Evolutionary conservation across 2,797 vertebrate species (phyloP), one percentile per base, ranked within the genome.

Genomic region (Bradypodion pumilum): DNA sequence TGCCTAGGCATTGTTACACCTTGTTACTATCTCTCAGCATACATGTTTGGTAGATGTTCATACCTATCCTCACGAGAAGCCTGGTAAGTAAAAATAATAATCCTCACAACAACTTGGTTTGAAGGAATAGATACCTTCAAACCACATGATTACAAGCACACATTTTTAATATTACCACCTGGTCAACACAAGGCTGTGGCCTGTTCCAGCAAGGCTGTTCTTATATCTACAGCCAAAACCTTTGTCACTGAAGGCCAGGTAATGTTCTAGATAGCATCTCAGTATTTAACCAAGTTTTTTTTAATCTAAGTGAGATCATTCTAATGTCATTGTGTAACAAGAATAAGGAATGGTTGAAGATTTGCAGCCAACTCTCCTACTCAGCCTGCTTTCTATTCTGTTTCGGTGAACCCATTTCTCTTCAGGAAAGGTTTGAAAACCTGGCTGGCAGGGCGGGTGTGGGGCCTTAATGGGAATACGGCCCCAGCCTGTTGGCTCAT

Each of bases 321-420:
- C 25, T 16, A 83, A 46, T 2, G 42, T 37, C 12, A 27, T 2
- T 19, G 23, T 35, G 32, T 35, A 44, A 56, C 46, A 68, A 68
- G 35, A 19, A 19, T 63, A 29, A 13, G n/a, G 42, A 76, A 74
- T 0, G 0, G 72, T 16, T 84, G 35, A 63, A 46, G 82, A 56
- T 73, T 65, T 85, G 63, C 42, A 52, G 85, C 70, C 52, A 6
- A 12, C 5, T 16, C 87, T 76, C 83, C 32, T 27, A 79, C 40
- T 87, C 2, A 23, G 29, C n/a, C 32, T 87, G 23, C 46, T 85
- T 87, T 21, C 69, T 75, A 63, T 63, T 65, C 77, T 89, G 88
- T 76, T 90, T 89, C 81, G 85, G n/a, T n/a, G n/a, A n/a, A n/a
- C n/a, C n/a, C n/a, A n/a, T n/a, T n/a, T n/a, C n/a, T n/a, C n/a